Base-by-base conservation (phyloP, 2,888 invertebrate genomes). In the Aleiodes leptofemur region DNA sequence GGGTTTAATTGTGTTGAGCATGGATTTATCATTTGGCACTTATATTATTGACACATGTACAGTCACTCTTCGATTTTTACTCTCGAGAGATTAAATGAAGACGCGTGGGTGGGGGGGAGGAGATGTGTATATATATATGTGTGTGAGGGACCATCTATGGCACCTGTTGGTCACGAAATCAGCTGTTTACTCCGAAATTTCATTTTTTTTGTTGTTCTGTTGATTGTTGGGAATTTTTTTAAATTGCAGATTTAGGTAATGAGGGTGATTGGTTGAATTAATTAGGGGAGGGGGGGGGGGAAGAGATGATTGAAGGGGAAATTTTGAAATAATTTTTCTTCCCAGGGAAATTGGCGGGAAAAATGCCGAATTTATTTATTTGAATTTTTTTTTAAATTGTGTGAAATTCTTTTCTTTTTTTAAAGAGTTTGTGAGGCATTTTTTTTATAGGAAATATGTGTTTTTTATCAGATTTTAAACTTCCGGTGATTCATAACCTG, bases 101-200 rank as follows among this genome's bases (percentile, higher is more conserved):
- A 23, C 13, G 51, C 53, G 16, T 16, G 14, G 16, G 64, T 14
- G 16, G 53, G n/a, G 66, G 43, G 53, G 13, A 51, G n/a, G n/a
- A 31, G 61, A 23, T 23, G 23, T 23, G 23, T 23, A 23, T 23
- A 23, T 23, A 23, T 23, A 23, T 23, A 23, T 23, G 23, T 23
- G 23, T 31, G 31, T 51, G 50, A 3, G 9, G 43, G 11, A 43
- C 29, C 11, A 9, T 51, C 51, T 64, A 34, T 50, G 38, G 61
- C 72, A 72, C 72, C 72, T 72, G 72, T 72, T 72, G 72, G 53
- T 16, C 16, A 16, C 14, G n/a, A 64, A 69, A 72, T 31, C 72
- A 72, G 72, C 72, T 72, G 72, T 34, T 70, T 59, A 8, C 48
- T 31, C 7, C 13, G 56, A 48, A 55, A n/a, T 14, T 11, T 29